A percentile compares a stretch with the other conserved stretches of the same genome.
Evolutionary conservation across 30 jellyfish, hydroid and myxozoan species (phyloP).

Genomic region (Mastigias papua): DNA sequence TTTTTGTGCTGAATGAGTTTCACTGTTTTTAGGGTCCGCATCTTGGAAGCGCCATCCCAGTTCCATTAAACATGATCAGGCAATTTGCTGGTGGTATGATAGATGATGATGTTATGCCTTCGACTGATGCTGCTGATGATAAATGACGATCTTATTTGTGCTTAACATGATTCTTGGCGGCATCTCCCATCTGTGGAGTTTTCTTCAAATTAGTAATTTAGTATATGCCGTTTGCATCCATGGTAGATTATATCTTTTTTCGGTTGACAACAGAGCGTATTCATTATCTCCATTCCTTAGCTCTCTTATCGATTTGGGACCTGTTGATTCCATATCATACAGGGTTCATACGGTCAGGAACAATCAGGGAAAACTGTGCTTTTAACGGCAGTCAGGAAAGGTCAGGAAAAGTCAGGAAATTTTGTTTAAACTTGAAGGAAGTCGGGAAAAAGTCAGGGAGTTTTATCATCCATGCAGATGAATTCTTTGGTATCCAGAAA

Average conservation of each 20-base stretch:
- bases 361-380: too few relatives aligned
- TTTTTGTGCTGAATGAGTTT: neutral
- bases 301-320: neutral
- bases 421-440: too few relatives aligned
- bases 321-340: too few relatives aligned
- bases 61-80: constrained; percentile 80
- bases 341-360: too few relatives aligned
- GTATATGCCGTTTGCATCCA: constrained; percentile 7
- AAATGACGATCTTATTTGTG: neutral
- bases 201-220: neutral
- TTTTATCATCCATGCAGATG: too few relatives aligned
- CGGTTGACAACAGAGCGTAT: neutral
- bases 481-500: too few relatives aligned
- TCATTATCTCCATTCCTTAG: neutral
- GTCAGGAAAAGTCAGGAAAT: too few relatives aligned
- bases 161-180: constrained; percentile 4
- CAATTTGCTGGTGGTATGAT: constrained; percentile 74
- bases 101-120: constrained; percentile 65
- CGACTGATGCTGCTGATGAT: constrained; percentile 35
- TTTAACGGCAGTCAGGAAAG: too few relatives aligned
- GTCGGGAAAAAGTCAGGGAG: too few relatives aligned
- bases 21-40: constrained; percentile 66
- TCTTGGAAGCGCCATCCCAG: constrained; percentile 72
- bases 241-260: constrained; percentile 6
- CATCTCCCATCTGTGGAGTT: constrained; percentile 9